Evolutionary conservation across 2,113 vertebrate genomes (phyloP).

Genomic region (Macrotus californicus): DNA sequence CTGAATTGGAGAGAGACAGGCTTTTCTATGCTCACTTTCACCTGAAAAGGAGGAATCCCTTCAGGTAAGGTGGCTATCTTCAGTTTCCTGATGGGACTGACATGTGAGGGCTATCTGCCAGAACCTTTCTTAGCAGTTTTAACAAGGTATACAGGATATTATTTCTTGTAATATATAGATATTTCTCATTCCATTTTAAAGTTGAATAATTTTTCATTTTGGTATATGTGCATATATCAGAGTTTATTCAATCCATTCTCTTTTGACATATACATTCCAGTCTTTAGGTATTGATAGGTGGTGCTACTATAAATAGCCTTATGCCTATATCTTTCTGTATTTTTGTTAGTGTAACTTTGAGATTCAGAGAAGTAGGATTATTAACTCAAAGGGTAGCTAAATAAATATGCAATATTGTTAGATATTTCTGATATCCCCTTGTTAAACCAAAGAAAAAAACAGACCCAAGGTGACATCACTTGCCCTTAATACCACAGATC

Average conservation of each 20-base stretch:
- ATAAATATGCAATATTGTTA: not conserved
- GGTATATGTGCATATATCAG: not conserved
- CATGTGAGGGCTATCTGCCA: not conserved
- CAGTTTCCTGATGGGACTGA: not conserved
- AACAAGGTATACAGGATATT: not conserved
- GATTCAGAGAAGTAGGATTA: not conserved
- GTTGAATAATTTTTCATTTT: not conserved
- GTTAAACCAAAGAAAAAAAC: not conserved
- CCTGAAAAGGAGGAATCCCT: not conserved
- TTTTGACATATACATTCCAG: not conserved
- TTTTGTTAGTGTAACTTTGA: not conserved
- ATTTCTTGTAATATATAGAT: not conserved
- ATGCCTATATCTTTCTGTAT: not conserved
- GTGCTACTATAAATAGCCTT: not conserved
- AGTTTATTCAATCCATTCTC: not conserved
- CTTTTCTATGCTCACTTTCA: not conserved
- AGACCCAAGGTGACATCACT: not conserved
- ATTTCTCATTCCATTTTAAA: not conserved
- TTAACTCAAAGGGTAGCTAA: not conserved
- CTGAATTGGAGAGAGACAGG: not conserved
- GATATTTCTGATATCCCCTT: not conserved
- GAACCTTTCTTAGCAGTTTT: not conserved
- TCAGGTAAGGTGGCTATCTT: not conserved
- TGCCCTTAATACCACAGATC: not conserved
- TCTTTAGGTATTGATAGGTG: not conserved